Evolutionary conservation across 2,888 invertebrate genomes (phyloP), one percentile per base, ranked within the genome.

Genomic region (Tenthredo amoena): DNA sequence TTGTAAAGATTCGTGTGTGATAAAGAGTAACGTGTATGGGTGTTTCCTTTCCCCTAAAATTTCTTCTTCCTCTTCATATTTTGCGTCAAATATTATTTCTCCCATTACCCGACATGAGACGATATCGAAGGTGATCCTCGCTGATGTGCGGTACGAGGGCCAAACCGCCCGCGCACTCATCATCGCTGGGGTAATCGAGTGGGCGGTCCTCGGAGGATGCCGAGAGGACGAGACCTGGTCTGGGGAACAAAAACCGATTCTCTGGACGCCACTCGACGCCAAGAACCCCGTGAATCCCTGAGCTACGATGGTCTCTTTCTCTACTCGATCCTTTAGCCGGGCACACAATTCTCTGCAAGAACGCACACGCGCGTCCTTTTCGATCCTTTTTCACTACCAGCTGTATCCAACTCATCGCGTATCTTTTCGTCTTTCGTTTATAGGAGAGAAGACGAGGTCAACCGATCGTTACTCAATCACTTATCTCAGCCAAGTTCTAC

Each of bases 101-200:
- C 88, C 90, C 91, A 92, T 92, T 91, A 92, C 89, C 88, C 89
- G 87, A 88, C 88, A 88, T 89, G 87, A 87, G 88, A 88, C 88
- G 87, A 90, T 90, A 89, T 90, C 87, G 88, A 84, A 88, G 89
- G 90, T 90, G 91, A 91, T 91, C 89, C 89, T 89, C 85, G 88
- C 88, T 90, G 91, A 92, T 91, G 91, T 90, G 91, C 90, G 90
- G 90, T 91, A 91, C 91, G 90, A 90, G 91, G 90, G 88, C 89
- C 88, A 87, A 91, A 88, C 91, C 92, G 91, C 92, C 91, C 92
- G 91, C 92, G 92, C 92, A 92, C 92, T 93, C 92, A 92, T 93
- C 93, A 93, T 92, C 93, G 90, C 91, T 90, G 89, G 90, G 92
- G 92, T 93, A 93, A 93, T 93, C 91, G 93, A 91, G 92, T 93